phyloP scores from a whole-genome alignment of 37 sponge, comb jelly and placozoan genomes.

The Oopsacas minuta region DNA sequence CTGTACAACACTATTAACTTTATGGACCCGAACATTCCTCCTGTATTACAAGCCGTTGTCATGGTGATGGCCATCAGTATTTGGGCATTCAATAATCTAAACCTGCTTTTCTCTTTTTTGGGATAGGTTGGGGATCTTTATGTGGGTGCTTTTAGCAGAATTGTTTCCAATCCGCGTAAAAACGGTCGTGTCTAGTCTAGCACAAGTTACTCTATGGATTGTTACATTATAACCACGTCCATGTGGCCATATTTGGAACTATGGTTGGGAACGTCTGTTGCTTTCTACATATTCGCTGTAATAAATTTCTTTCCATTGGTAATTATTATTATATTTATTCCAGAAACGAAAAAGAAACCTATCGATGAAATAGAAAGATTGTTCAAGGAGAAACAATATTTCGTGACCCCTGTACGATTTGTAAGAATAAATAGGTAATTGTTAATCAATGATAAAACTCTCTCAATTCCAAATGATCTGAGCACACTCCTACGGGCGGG shows the following conservation, averaged over 20 bases:
- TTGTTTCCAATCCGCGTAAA: background rate
- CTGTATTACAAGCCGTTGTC: background rate
- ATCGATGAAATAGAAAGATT: background rate
- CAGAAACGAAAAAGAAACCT: background rate
- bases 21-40: background rate
- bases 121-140: background rate
- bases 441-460: too few relatives aligned
- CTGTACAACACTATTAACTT: background rate
- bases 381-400: background rate
- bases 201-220: background rate
- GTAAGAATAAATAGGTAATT: too few relatives aligned
- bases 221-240: background rate
- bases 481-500: too few relatives aligned
- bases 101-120: background rate
- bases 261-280: background rate
- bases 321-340: background rate
- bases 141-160: background rate
- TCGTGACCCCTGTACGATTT: too few relatives aligned
- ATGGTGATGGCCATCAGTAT: background rate
- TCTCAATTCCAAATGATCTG: too few relatives aligned
- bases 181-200: background rate
- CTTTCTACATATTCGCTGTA: background rate
- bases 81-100: background rate
- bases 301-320: background rate
- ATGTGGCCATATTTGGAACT: conserved; percentile 5